phyloP scores from a whole-genome alignment of 1,140 invertebrate genomes.

The Augochlora pura region DNA sequence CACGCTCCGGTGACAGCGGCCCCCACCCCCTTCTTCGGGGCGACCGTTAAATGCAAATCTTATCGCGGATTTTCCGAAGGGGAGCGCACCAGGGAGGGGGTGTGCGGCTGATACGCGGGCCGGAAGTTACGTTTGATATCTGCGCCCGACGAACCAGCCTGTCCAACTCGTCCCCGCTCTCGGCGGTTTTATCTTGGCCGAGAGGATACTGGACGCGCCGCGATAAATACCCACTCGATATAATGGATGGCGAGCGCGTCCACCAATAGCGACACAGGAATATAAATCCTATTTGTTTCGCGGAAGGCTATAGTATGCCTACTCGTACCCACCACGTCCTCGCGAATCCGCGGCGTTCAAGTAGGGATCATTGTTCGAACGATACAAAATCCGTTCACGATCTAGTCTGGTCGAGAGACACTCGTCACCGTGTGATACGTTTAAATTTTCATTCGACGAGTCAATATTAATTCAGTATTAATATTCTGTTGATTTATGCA shows the following conservation, averaged over 20 bases:
- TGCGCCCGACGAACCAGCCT: constrained; percentile 31
- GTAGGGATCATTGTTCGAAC: constrained; percentile 60
- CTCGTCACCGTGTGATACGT: too few relatives aligned
- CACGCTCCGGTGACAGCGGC: constrained; percentile 10
- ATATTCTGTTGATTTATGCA: too few relatives aligned
- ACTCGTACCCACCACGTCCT: background rate
- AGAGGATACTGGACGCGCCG: constrained; percentile 50
- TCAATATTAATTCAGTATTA: too few relatives aligned
- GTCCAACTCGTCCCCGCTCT: constrained; percentile 29
- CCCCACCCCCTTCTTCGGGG: constrained; percentile 37
- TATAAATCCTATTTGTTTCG: constrained; percentile 61
- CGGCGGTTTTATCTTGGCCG: constrained; percentile 59
- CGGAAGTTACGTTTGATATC: constrained; percentile 63
- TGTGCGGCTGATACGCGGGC: constrained; percentile 30
- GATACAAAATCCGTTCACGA: constrained; percentile 4
- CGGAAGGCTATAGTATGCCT: constrained; percentile 23
- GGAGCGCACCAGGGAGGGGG: background rate
- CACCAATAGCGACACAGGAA: constrained; percentile 36
- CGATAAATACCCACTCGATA: constrained; percentile 64
- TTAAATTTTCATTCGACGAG: too few relatives aligned
- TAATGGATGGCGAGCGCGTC: constrained; percentile 57
- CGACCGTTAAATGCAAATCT: constrained; percentile 47
- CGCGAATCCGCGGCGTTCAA: constrained; percentile 47
- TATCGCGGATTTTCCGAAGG: constrained; percentile 56
- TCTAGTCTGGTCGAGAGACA: too few relatives aligned